Base-by-base conservation (phyloP, 2,888 invertebrate species). In the Colletes collaris region DNA sequence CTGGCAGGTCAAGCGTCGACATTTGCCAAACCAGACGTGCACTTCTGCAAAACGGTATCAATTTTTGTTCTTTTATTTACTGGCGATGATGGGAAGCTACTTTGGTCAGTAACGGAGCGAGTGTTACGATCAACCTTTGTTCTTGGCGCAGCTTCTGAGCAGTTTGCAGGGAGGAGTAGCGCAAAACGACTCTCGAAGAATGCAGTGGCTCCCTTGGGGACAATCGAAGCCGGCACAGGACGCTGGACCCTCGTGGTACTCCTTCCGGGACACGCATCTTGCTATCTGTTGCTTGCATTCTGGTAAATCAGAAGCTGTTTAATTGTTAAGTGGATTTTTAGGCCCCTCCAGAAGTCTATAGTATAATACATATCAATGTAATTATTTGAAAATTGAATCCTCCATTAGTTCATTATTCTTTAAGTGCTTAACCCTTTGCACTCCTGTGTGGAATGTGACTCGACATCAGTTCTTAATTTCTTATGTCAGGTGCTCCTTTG, bases 91-190 rank as follows among this genome's bases (percentile, higher is more conserved):
- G 27, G 40, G 7, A 40, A 40, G 40, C 40, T 40, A 40, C 2
- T 4, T 46, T 8, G 44, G 44, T 46, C 10, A 46, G 8, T 10
- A 0, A 46, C 8, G 1, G 44, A 7, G 44, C 44, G 44, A 46
- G 44, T 46, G n/a, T 37, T 27, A 62, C 10, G n/a, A 37, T 53
- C 37, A 3, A 90, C 91, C 91, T 88, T 75, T 73, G 13, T 68
- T 70, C 1, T 78, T 79, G 10, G 83, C 85, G 71, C 92, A 92
- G 67, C 88, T 91, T 65, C 84, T 89, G 16, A 89, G 56, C 13
- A 92, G 76, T 84, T 88, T 90, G 68, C 92, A 92, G 1, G 92
- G 92, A n/a, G 90, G 84, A n/a, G 65, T 71, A 4, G 49, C 55
- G 56, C 92, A 92, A 8, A 85, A 63, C 8, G 87, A 86, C 75